Base-by-base conservation (phyloP, 2,888 invertebrate genomes). In the Cheilosia grossa region DNA sequence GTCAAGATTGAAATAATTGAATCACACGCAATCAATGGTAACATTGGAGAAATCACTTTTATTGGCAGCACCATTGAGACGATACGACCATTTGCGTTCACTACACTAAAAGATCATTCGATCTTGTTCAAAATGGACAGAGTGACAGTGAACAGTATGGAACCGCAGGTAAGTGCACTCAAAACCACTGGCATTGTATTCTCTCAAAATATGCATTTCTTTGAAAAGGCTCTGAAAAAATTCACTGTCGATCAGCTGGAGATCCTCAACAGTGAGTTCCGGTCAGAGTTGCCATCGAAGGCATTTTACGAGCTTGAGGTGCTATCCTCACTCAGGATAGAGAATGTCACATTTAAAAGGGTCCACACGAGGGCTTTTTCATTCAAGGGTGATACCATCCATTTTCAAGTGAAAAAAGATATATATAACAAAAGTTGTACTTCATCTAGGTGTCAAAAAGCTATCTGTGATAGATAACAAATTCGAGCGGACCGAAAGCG, bases 271-370 rank as follows among this genome's bases (percentile, higher is more conserved):
- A 94, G 95, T 24, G 91, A 89, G 13, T 93, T 96, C 58, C 91
- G 92, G 33, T 93, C 92, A 0, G 89, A 92, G 64, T 90, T 96
- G 79, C 96, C 96, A 4, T 96, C 96, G 88, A 93, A 95, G 82
- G 94, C 95, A 75, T 93, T 96, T 89, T 95, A 95, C 75, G 96
- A 97, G 88, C 92, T 97, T 61, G 95, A 95, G 88, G 94, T 97
- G 47, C 93, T 93, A 66, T 93, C 95, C 88, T 93, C 94, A 75
- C 94, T 97, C 87, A 92, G 93, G 87, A 93, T 97, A 89, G 94
- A 94, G 85, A 94, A 95, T 87, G 94, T 95, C 82, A 93, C 90
- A 56, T 94, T 96, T 88, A 93, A 93, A 73, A 93, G 93, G 87
- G 91, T 97, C 58, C 93, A 94, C 88, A 95, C 96, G 88, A 94